Percentiles rank a stretch among this genome's conserved stretches.
Conservation (phyloP, 1,140 invertebrate species). For the Caenorhabditis briggsae region DNA sequence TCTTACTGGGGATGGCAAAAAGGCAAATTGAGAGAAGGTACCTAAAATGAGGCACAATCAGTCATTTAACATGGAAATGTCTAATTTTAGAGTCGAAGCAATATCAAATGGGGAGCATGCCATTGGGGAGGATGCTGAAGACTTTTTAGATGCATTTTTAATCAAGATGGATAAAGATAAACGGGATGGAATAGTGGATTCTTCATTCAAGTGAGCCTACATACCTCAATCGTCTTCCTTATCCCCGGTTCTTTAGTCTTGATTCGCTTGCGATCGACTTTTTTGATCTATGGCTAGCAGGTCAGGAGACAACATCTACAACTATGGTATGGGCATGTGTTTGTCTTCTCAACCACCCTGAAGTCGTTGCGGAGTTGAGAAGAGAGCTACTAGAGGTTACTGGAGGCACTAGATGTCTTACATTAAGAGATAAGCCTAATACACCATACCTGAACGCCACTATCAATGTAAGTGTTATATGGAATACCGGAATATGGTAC, state of each 20-base stretch:
- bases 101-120: slow-evolving; percentile 5
- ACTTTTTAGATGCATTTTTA: slow-evolving; percentile 49
- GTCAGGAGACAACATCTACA: slow-evolving; percentile 49
- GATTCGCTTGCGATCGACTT: neutral
- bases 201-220: slow-evolving; percentile 23
- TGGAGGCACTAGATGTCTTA: neutral
- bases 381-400: slow-evolving; percentile 20
- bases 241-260: neutral
- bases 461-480: neutral
- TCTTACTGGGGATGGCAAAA: slow-evolving; percentile 6
- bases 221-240: no score
- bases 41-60: no score
- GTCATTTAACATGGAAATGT: no score
- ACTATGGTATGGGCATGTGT: slow-evolving; percentile 33
- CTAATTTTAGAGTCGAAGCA: no score
- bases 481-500: no score
- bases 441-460: slow-evolving; percentile 55
- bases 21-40: slow-evolving; percentile 47
- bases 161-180: slow-evolving; percentile 17
- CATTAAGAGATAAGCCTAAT: neutral
- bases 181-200: neutral
- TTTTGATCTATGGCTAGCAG: slow-evolving; percentile 50
- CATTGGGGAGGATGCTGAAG: neutral
- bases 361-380: neutral
- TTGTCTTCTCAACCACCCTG: slow-evolving; percentile 13